A percentile compares a stretch with the other conserved stretches of the same genome.
phyloP scores from a whole-genome alignment of 2,888 invertebrate genomes.

The Athalia rosae region DNA sequence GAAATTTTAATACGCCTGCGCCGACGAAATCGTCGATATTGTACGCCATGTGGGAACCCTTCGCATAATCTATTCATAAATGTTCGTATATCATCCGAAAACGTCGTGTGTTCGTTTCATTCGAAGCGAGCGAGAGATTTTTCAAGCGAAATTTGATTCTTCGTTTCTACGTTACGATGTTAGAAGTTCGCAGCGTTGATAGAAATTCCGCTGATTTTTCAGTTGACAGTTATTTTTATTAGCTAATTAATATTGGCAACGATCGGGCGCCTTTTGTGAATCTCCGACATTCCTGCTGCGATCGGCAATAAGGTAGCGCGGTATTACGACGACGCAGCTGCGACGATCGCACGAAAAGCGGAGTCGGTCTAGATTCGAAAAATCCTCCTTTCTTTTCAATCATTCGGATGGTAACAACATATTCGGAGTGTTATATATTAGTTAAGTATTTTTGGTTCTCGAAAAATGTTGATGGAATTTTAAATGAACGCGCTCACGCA shows the following conservation, averaged over 20 bases:
- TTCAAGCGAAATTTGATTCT: too few species aligned
- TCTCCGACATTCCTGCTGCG: conserved; percentile 29
- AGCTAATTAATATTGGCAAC: conserved; percentile 40
- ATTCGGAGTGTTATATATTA: conserved; percentile 59
- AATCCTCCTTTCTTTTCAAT: conserved; percentile 49
- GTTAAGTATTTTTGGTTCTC: conserved; percentile 58
- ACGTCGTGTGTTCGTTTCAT: conserved; percentile 14
- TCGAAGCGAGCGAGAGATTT: conserved; percentile 10
- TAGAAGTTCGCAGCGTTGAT: too few species aligned
- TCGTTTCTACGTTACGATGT: too few species aligned
- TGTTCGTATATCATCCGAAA: conserved; percentile 18
- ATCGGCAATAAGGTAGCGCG: background rate
- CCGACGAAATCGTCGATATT: conserved; percentile 62
- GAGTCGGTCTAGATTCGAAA: conserved; percentile 45
- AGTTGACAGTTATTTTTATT: conserved; percentile 38
- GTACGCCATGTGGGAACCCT: conserved; percentile 49
- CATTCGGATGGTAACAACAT: conserved; percentile 54
- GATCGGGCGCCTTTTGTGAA: background rate
- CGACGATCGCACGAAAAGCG: conserved; percentile 1
- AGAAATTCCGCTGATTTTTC: too few species aligned
- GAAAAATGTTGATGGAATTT: conserved; percentile 50
- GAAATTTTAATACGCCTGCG: conserved; percentile 53
- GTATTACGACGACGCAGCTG: conserved; percentile 1
- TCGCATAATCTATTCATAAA: conserved; percentile 19
- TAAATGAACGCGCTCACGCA: conserved; percentile 50